Percentiles rank a stretch among this genome's conserved stretches.
Conservation (phyloP, 2,888 invertebrate species). For the Neoitamus cyanurus region DNA sequence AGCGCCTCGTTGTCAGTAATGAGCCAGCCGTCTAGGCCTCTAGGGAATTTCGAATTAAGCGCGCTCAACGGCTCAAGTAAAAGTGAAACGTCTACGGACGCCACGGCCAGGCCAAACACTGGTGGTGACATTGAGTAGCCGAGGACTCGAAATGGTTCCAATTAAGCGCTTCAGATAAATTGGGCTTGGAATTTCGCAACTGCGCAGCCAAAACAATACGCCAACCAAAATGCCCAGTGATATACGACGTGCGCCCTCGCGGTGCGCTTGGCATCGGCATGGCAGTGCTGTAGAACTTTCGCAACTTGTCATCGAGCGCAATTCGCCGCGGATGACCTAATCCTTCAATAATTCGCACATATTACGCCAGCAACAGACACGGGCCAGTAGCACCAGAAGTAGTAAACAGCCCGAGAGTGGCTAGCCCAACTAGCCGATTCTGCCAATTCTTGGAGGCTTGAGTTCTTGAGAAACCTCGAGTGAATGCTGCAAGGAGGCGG, state of each 20-base stretch:
- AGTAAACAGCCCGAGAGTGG: neutral
- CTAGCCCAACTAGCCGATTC: neutral
- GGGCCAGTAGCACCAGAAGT: neutral
- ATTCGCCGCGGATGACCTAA: constrained; percentile 37
- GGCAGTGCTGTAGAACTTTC: neutral
- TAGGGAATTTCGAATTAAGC: neutral
- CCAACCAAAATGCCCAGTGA: neutral
- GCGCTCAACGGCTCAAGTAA: neutral
- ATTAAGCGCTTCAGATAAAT: neutral
- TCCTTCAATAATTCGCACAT: constrained; percentile 36
- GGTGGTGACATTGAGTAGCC: neutral
- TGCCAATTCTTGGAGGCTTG: neutral
- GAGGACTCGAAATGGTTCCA: neutral
- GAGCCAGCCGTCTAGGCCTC: neutral
- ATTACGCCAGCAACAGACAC: constrained; percentile 19
- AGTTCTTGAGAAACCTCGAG: neutral
- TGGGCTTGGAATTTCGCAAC: neutral
- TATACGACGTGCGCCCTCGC: neutral
- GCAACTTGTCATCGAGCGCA: constrained; percentile 32
- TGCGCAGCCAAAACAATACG: neutral
- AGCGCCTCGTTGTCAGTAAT: neutral
- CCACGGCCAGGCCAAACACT: neutral
- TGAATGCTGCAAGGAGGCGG: neutral
- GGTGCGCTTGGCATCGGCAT: neutral
- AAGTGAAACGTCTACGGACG: neutral